Base-by-base conservation (phyloP, 92 coral and sea anemone species). In the Virgularia gustaviana region DNA sequence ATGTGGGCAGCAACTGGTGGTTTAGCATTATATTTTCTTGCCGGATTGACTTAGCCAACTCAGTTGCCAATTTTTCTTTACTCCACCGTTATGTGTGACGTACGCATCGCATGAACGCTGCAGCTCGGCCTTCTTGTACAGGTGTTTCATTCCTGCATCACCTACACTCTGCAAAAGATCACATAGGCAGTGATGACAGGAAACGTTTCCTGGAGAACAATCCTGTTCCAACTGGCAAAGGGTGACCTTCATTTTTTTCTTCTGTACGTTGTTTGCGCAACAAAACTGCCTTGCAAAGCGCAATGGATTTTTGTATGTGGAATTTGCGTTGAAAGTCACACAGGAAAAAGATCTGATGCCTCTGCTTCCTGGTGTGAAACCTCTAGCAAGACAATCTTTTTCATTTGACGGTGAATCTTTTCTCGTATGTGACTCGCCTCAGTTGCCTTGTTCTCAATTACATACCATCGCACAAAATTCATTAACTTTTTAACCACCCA, bases 201-300 rank as follows among this genome's bases (percentile, higher is more conserved):
- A n/a, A 58, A 34, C 18, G 34, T 38, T 36, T 80, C 67, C 20
- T 80, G 68, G 0, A 79, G 19, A n/a, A 33, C 42, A 49, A 62
- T 11, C 28, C 44, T 42, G 71, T 42, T 11, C 32, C 18, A 64
- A 74, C 49, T 24, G 60, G 57, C 54, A 31, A 79, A 36, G 57
- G 59, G 18, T 13, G 0, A 70, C 64, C 15, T 70, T 70, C 45
- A 41, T 70, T 16, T 58, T 30, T 4, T n/a, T 30, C 57, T 47
- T 79, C 84, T 2, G 54, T 35, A n/a, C n/a, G n/a, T n/a, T n/a
- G n/a, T n/a, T n/a, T n/a, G n/a, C n/a, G n/a, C n/a, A n/a, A n/a
- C n/a, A n/a, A n/a, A n/a, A n/a, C n/a, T n/a, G n/a, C n/a, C n/a
- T n/a, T n/a, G n/a, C n/a, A n/a, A n/a, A n/a, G n/a, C n/a, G n/a